These are phyloP conservation scores for Nerophis lumbriciformis DNA, from an alignment of 2,113 vertebrate genomes.

Conservation along the genomic window DNA sequence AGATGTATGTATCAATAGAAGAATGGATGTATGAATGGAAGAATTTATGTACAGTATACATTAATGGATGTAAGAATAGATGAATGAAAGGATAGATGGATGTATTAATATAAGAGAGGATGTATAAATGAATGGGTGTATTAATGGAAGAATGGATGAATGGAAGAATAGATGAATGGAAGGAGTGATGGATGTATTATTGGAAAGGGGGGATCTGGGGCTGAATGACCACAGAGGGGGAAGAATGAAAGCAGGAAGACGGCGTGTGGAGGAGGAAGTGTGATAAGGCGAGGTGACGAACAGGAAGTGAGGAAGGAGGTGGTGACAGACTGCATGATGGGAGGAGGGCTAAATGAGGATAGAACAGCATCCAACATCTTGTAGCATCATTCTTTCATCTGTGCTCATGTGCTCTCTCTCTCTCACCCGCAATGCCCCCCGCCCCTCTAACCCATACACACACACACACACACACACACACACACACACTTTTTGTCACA, in stretches of 20 bases:
- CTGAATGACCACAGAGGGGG: neutral
- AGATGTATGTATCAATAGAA: no score
- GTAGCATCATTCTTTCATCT: constrained; percentile 1
- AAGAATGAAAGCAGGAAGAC: constrained; percentile 9
- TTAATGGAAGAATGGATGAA: neutral
- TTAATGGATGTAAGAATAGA: no score
- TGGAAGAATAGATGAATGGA: neutral
- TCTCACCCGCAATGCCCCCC: no score
- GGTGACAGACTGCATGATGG: constrained; percentile 12
- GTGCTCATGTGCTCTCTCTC: neutral
- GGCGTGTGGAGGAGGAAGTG: constrained; percentile 19
- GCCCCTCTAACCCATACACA: neutral
- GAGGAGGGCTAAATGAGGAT: neutral
- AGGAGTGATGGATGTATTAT: no score
- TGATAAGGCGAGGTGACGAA: constrained; percentile 4
- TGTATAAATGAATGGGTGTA: no score
- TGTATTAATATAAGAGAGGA: no score
- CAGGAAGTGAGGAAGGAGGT: constrained; percentile 6
- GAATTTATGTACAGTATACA: no score
- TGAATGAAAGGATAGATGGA: no score
- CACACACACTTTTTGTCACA: constrained; percentile 7
- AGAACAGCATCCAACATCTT: neutral
- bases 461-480: no score
- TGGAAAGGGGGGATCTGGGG: neutral
- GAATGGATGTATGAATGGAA: no score